Evolutionary conservation across 1,140 invertebrate genomes (phyloP), one percentile per base, ranked within the genome.

Genomic region (Eufriesea mexicana): DNA sequence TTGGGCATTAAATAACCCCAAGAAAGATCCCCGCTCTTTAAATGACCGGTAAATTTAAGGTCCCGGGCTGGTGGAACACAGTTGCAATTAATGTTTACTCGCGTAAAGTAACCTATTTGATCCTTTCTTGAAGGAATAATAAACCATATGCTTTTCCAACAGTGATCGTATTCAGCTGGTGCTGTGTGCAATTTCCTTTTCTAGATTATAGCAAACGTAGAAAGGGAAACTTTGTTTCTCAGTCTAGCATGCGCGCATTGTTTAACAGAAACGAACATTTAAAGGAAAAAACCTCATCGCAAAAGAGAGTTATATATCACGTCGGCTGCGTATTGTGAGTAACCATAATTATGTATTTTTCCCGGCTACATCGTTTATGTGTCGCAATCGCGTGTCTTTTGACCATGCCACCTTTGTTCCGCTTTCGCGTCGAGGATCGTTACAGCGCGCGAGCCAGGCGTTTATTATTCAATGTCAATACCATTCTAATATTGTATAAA

Each of bases 161-260:
- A 20, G 20, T 23, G 20, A 8, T 14, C 49, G 70, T 6, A 35
- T 28, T 45, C 66, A 47, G 42, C 12, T 18, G 49, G 55, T 28
- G 75, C 67, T 51, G 55, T 45, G 55, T 68, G 79, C 67, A 84
- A 84, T 84, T 79, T 79, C 57, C 54, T 66, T 51, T 55, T 47
- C 51, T 79, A 78, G 59, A 73, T 79, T 66, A 77, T 78, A 76
- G 51, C 71, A 68, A 87, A 77, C 72, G 75, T 49, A 80, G 85
- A 84, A 86, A 87, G 67, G 67, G 54, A 67, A 79, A 87, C 85
- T 87, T 86, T 84, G 79, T 84, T 67, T 72, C 59, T 59, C 71
- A 74, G 73, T 59, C 23, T 59, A 72, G n/a, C 67, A 72, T 47
- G 78, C 72, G 78, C 59, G 49, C 28, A n/a, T 67, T 75, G 67